phyloP scores from a whole-genome alignment of 2,888 invertebrate genomes.

The Limnephilus rhombicus region DNA sequence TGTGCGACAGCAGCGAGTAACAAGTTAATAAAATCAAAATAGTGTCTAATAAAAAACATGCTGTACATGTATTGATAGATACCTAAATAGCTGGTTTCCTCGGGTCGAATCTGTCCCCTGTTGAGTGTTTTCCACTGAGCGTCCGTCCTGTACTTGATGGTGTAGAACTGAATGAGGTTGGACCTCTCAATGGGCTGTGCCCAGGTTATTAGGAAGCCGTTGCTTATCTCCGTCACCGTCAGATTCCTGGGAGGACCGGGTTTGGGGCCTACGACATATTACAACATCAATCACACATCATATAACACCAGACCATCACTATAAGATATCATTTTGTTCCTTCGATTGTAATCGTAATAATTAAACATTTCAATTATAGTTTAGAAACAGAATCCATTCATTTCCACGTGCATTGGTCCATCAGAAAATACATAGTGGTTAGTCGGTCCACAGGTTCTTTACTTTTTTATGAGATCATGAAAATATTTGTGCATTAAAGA shows the following conservation, averaged over 20 bases:
- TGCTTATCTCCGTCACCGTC: constrained; percentile 92
- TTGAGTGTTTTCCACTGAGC: constrained; percentile 93
- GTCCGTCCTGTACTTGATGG: constrained; percentile 94
- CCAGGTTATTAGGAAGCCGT: constrained; percentile 95
- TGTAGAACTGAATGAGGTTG: constrained; percentile 91
- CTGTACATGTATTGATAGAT: constrained; percentile 66
- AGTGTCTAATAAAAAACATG: background rate
- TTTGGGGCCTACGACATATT: constrained; percentile 85
- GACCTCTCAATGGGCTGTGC: constrained; percentile 89
- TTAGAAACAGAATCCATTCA: background rate
- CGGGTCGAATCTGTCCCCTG: constrained; percentile 91
- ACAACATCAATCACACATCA: background rate
- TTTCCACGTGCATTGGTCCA: background rate
- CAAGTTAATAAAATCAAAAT: background rate
- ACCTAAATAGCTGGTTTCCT: constrained; percentile 93
- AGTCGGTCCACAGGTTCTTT: background rate
- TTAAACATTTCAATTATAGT: background rate
- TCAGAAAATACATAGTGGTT: background rate
- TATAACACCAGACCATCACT: background rate
- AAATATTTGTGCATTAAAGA: background rate
- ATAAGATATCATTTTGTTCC: background rate
- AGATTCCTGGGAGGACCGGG: constrained; percentile 95
- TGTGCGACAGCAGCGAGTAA: too few species aligned
- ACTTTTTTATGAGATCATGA: background rate
- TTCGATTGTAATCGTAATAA: background rate